These are phyloP conservation scores for Euura lappo DNA, from an alignment of 1,140 invertebrate species.

Conservation along the genomic window DNA sequence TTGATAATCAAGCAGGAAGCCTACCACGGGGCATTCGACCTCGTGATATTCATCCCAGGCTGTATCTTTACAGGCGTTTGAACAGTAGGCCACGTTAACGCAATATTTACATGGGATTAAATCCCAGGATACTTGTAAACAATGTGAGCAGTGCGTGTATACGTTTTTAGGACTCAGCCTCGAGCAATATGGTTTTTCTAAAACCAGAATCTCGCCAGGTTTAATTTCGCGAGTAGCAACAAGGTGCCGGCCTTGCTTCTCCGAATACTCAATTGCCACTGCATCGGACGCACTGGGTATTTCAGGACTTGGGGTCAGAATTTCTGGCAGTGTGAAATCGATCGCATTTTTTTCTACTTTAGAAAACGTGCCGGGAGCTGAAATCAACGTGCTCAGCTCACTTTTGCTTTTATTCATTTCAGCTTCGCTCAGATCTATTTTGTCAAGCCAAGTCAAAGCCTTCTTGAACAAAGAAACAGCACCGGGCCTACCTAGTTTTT, in stretches of 20 bases:
- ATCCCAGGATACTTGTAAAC: conserved; percentile 67
- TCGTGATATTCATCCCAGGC: conserved; percentile 72
- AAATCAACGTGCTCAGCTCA: background rate
- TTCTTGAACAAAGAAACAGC: background rate
- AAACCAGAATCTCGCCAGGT: conserved; percentile 78
- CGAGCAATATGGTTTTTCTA: conserved; percentile 78
- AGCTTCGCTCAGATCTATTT: conserved; percentile 9
- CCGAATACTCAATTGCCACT: conserved; percentile 63
- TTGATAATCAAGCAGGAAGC: conserved; percentile 64
- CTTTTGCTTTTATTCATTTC: conserved; percentile 15
- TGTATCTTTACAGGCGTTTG: conserved; percentile 66
- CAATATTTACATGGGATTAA: conserved; percentile 72
- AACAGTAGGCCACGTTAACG: conserved; percentile 74
- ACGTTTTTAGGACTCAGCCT: conserved; percentile 67
- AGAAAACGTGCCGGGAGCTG: background rate
- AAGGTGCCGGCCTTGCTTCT: conserved; percentile 69
- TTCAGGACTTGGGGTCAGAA: conserved; percentile 43
- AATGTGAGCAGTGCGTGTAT: conserved; percentile 76
- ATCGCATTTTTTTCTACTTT: background rate
- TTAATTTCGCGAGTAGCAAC: conserved; percentile 68
- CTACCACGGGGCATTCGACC: conserved; percentile 36
- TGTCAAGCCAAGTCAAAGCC: conserved; percentile 22
- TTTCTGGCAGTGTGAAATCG: conserved; percentile 18
- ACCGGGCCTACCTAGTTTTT: background rate
- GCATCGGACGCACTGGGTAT: conserved; percentile 66